These are phyloP conservation scores for Platycnemis pennipes DNA, from an alignment of 2,888 invertebrate genomes.

Conservation along the genomic window DNA sequence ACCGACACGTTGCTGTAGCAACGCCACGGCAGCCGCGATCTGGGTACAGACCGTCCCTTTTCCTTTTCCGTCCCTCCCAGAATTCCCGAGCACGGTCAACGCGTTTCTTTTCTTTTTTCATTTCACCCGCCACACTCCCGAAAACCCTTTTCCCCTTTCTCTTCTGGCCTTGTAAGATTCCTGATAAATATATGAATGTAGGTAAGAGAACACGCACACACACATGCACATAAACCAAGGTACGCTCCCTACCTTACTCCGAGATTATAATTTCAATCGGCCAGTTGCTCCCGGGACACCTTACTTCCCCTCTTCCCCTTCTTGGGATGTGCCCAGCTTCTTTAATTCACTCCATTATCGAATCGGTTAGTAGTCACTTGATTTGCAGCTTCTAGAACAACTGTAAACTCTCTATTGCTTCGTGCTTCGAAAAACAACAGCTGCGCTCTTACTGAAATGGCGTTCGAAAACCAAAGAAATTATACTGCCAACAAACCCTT, in stretches of 20 bases:
- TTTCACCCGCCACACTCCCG: not conserved
- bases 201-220: not conserved
- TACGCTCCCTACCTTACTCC: not conserved
- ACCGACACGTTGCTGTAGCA: not conserved
- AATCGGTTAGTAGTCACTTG: not conserved
- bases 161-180: not conserved
- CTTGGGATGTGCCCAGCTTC: not conserved
- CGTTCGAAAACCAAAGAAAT: no score
- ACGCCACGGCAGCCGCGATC: not conserved
- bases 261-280: constrained; percentile 15
- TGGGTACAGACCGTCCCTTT: not conserved
- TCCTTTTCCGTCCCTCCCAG: not conserved
- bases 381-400: not conserved
- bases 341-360: not conserved
- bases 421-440: not conserved
- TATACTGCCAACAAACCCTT: no score
- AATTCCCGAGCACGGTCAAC: not conserved
- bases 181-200: not conserved
- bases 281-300: not conserved
- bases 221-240: no score
- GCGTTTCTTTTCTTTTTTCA: not conserved
- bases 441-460: not conserved
- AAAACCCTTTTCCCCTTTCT: not conserved
- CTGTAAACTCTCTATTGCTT: not conserved
- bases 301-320: not conserved